A percentile compares a stretch with the other conserved stretches of the same genome.
These are phyloP conservation scores for Acestrorhynchus altus DNA, from an alignment of 2,797 vertebrate genomes.

Conservation along the genomic window DNA sequence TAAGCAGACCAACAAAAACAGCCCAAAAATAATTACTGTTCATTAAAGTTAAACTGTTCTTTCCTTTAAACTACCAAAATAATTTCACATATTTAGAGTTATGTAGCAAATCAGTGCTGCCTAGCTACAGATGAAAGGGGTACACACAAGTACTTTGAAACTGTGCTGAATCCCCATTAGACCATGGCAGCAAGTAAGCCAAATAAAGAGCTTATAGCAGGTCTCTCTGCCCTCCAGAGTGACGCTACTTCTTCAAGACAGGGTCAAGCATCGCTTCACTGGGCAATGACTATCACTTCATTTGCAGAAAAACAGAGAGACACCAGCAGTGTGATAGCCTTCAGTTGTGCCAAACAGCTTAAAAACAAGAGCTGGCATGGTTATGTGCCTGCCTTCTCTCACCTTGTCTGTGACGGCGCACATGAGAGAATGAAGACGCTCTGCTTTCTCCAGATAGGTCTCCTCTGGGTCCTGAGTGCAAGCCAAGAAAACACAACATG, in stretches of 20 bases:
- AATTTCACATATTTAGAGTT: no score
- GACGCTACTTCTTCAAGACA: neutral
- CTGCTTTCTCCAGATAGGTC: constrained; percentile 85
- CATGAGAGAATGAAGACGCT: constrained; percentile 82
- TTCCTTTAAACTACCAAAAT: no score
- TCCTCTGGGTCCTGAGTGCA: constrained; percentile 80
- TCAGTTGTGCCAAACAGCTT: neutral
- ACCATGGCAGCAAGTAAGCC: neutral
- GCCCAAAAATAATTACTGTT: no score
- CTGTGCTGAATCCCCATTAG: neutral
- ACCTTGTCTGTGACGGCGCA: constrained; percentile 82
- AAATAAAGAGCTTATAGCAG: neutral
- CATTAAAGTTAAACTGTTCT: no score
- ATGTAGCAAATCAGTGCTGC: neutral
- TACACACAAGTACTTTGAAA: neutral
- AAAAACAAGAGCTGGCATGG: neutral
- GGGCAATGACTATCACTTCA: neutral
- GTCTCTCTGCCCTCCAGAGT: neutral
- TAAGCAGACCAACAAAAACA: no score
- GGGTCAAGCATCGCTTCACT: neutral
- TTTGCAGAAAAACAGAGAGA: neutral
- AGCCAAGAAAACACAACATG: constrained; percentile 15
- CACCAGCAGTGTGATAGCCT: neutral
- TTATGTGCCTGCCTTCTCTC: constrained; percentile 2
- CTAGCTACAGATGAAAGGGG: neutral